Evolutionary conservation across 2,113 vertebrate genomes (phyloP), one percentile per base, ranked within the genome.

Genomic region (Sinocyclocheilus anophthalmus): DNA sequence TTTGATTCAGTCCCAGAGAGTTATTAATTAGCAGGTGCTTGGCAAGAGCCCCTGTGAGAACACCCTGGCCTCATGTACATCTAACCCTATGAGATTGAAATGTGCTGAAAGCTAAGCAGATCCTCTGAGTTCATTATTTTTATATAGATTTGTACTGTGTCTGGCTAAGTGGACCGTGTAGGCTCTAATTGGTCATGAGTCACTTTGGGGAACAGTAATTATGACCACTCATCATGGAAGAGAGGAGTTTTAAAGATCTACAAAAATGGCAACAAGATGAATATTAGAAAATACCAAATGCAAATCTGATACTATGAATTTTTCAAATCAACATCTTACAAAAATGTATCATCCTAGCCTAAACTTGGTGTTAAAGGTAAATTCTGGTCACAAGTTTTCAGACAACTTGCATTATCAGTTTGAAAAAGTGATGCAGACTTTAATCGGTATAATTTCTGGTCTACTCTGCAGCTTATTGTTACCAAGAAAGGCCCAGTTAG

Each of bases 101-200:
- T 30, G 55, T 72, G 33, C 13, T 59, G 33, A 84, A 73, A 39
- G 50, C 50, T 59, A 75, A 73, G 10, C 20, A 20, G 2, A 33
- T 11, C 53, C 14, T 5, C 3, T 6, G 6, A 72, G 30, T 63
- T 33, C 73, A 76, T 77, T 63, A 50, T 48, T 30, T 33, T 57
- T 61, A 33, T 63, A 85, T 50, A 85, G 55, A 69, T 63, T 16
- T 20, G 16, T 12, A 48, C 45, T 78, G 13, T 16, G 13, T 69
- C 45, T 70, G 33, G 81, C 24, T 72, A 69, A 76, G 59, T 39
- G 16, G 73, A 63, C 30, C 6, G 26, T 16, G 55, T 37, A 63
- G 57, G 69, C 30, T 85, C 20, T 83, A 67, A 72, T 72, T 83
- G 45, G 65, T 37, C 45, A 55, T 33, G 42, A 18, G 42, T 83